phyloP scores from a whole-genome alignment of 2,797 vertebrate species.

The Argentina silus region DNA sequence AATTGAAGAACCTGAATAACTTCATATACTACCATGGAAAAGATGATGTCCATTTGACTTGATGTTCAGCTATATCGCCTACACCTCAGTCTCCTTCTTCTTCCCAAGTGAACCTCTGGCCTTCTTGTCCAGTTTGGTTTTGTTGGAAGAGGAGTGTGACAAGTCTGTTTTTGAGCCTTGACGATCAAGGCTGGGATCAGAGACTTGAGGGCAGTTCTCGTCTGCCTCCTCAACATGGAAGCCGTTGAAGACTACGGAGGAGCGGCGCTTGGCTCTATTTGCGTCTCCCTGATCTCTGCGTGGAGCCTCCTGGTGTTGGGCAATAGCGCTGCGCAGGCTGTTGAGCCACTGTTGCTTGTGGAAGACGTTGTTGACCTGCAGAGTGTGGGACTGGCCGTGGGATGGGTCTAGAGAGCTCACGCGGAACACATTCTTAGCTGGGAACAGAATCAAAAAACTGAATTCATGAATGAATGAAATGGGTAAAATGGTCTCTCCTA shows the following conservation, averaged over 20 bases:
- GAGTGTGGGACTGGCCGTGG: conserved; percentile 88
- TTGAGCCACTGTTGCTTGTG: conserved; percentile 98
- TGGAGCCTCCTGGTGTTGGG: conserved; percentile 72
- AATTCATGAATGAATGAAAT: background rate
- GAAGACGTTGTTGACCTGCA: conserved; percentile 93
- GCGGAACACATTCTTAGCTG: conserved; percentile 94
- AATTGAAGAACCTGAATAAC: no score
- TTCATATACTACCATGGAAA: no score
- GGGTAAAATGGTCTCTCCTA: no score
- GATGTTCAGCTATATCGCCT: conserved; percentile 11
- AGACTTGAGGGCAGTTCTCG: conserved; percentile 69
- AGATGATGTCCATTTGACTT: background rate
- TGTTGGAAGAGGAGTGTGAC: conserved; percentile 51
- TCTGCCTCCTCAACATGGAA: conserved; percentile 66
- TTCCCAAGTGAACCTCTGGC: conserved; percentile 73
- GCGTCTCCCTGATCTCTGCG: conserved; percentile 61
- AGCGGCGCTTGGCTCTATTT: conserved; percentile 49
- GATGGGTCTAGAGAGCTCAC: conserved; percentile 85
- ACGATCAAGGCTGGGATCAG: conserved; percentile 57
- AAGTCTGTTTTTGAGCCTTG: conserved; percentile 37
- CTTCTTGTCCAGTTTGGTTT: conserved; percentile 81
- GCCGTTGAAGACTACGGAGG: conserved; percentile 50
- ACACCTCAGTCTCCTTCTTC: conserved; percentile 91
- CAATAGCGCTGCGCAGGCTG: conserved; percentile 83
- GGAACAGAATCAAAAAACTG: background rate